A percentile compares a stretch with the other conserved stretches of the same genome.
Conservation (phyloP, 2,113 vertebrate species). For the Gobiocypris rarus region DNA sequence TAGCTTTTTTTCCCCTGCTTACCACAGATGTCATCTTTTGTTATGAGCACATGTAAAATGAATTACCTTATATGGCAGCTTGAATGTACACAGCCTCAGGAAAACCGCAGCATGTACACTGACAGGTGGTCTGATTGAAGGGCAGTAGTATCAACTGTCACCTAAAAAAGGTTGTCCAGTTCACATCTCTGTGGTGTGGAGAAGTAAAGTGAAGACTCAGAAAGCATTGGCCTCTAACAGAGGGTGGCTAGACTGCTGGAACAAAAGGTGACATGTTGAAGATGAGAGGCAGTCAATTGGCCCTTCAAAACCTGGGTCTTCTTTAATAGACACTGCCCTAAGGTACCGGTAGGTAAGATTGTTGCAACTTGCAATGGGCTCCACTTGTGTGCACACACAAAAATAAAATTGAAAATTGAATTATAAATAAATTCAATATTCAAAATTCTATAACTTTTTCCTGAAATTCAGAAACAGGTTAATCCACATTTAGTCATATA, state of each 20-base stretch:
- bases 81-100: conserved; percentile 38
- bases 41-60: conserved; percentile 54
- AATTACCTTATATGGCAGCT: conserved; percentile 53
- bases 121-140: conserved; percentile 57
- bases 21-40: conserved; percentile 39
- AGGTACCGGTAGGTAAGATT: conserved; percentile 55
- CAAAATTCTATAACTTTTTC: too few species aligned
- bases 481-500: too few species aligned
- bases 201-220: conserved; percentile 33
- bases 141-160: conserved; percentile 51
- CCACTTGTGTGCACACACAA: neutral
- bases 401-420: too few species aligned
- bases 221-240: conserved; percentile 44
- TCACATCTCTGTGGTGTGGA: conserved; percentile 31
- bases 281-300: conserved; percentile 68
- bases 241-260: conserved; percentile 25
- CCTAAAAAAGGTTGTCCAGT: conserved; percentile 49
- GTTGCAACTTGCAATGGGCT: conserved; percentile 38
- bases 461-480: too few species aligned
- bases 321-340: conserved; percentile 70
- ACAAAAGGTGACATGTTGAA: conserved; percentile 64
- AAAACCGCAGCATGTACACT: conserved; percentile 46
- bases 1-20: neutral
- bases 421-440: too few species aligned
- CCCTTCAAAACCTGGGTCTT: conserved; percentile 67